Conservation (phyloP, 2,113 vertebrate genomes). For the Passer domesticus region DNA sequence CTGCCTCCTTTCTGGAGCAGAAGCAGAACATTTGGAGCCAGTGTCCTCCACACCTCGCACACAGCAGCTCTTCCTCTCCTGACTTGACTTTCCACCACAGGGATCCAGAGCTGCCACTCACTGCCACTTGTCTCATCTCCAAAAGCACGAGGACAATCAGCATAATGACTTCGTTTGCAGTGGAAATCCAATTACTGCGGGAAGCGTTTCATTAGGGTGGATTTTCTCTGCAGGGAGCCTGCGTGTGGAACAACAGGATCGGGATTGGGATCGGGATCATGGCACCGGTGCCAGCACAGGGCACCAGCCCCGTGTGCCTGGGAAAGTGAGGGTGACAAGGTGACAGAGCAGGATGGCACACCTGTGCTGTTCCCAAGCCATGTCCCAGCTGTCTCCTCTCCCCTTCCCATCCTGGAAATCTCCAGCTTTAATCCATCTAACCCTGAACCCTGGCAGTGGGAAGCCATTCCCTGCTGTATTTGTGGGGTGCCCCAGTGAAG, state of each 20-base stretch:
- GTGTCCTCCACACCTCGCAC: background rate
- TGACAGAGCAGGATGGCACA: background rate
- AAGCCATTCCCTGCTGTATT: background rate
- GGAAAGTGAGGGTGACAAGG: background rate
- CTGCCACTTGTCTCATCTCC: background rate
- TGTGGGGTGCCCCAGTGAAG: no score
- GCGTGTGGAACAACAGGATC: accelerated
- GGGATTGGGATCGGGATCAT: accelerated
- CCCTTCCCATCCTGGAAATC: background rate
- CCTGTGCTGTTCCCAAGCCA: no score
- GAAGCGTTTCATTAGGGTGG: conserved; percentile 28
- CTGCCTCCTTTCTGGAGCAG: background rate
- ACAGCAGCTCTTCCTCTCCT: background rate
- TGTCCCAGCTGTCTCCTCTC: background rate
- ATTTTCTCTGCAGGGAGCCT: background rate
- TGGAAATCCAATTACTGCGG: conserved; percentile 33
- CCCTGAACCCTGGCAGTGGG: background rate
- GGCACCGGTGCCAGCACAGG: background rate
- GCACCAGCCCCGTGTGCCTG: background rate
- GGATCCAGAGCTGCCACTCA: background rate
- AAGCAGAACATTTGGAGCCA: background rate
- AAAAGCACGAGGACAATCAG: background rate
- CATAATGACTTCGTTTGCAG: background rate
- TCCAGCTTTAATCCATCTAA: background rate
- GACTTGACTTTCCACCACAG: background rate